These are phyloP conservation scores for Ptilorrhoa leucosticta DNA, from an alignment of 2,113 vertebrate genomes.

Conservation along the genomic window DNA sequence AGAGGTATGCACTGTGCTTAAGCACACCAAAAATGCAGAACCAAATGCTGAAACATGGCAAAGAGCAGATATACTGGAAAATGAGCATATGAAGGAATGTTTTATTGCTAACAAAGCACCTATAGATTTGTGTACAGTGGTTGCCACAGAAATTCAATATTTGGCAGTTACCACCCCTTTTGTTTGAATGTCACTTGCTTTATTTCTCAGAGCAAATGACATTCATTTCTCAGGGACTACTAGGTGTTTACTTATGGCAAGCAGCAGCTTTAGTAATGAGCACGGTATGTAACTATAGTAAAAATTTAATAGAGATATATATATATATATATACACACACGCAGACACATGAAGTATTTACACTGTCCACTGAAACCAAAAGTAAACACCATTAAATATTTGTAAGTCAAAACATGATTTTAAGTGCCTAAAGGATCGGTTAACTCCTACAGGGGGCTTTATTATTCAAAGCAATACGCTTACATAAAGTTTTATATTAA, in stretches of 20 bases:
- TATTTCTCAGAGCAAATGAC: slow-evolving; percentile 1
- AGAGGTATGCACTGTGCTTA: slow-evolving; percentile 4
- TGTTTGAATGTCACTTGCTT: slow-evolving; percentile 19
- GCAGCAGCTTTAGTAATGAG: slow-evolving; percentile 3
- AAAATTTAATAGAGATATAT: background rate
- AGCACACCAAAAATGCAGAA: slow-evolving; percentile 29
- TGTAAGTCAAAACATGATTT: background rate
- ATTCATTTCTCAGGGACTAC: background rate
- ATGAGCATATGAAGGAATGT: slow-evolving; percentile 11
- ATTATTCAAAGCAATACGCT: background rate
- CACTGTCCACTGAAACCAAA: background rate
- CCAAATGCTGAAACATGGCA: slow-evolving; percentile 32
- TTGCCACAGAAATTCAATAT: background rate
- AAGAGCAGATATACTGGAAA: slow-evolving; percentile 25
- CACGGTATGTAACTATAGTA: background rate
- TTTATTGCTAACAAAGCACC: background rate
- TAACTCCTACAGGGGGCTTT: background rate
- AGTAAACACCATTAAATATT: slow-evolving; percentile 27
- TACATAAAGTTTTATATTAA: slow-evolving; percentile 1
- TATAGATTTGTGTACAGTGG: background rate
- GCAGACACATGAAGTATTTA: background rate
- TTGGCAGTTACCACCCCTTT: background rate
- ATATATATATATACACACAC: too few species aligned
- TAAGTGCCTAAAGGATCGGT: background rate
- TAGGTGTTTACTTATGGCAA: slow-evolving; percentile 46